These are phyloP conservation scores for Melipona bicolor DNA, from an alignment of 2,888 invertebrate species.

Conservation along the genomic window DNA sequence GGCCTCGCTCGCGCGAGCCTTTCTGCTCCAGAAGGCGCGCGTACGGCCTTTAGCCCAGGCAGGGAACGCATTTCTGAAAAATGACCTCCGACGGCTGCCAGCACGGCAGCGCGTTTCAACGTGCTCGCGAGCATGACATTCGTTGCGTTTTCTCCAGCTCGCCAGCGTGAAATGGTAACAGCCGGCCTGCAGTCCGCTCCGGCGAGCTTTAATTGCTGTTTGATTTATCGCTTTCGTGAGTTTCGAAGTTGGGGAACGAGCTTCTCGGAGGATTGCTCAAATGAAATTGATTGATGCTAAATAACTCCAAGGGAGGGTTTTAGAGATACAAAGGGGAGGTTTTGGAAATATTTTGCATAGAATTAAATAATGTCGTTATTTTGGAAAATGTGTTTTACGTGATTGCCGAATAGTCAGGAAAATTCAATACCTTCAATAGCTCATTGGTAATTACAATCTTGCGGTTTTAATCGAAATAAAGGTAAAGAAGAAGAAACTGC, in stretches of 20 bases:
- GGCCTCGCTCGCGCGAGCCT: slow-evolving; percentile 18
- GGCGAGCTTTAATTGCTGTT: not conserved
- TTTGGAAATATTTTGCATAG: no score
- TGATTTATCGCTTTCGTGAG: not conserved
- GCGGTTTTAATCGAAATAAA: no score
- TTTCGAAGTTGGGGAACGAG: not conserved
- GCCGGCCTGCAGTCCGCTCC: not conserved
- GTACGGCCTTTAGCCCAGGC: not conserved
- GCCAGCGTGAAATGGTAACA: not conserved
- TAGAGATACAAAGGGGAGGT: no score
- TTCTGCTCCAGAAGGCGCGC: slow-evolving; percentile 44
- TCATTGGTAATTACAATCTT: no score
- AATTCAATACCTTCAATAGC: no score
- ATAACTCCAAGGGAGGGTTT: no score
- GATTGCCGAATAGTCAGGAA: no score
- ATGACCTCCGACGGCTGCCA: slow-evolving; percentile 26
- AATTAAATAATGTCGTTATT: no score
- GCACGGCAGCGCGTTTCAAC: not conserved
- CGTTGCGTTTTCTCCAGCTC: not conserved
- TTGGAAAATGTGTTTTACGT: no score
- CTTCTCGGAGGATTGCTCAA: not conserved
- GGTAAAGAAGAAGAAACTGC: no score
- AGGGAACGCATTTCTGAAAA: slow-evolving; percentile 32
- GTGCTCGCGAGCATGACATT: slow-evolving; percentile 8
- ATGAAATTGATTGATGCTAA: not conserved